Base-by-base conservation (phyloP, 2,888 invertebrate species). In the Agrotis ipsilon region DNA sequence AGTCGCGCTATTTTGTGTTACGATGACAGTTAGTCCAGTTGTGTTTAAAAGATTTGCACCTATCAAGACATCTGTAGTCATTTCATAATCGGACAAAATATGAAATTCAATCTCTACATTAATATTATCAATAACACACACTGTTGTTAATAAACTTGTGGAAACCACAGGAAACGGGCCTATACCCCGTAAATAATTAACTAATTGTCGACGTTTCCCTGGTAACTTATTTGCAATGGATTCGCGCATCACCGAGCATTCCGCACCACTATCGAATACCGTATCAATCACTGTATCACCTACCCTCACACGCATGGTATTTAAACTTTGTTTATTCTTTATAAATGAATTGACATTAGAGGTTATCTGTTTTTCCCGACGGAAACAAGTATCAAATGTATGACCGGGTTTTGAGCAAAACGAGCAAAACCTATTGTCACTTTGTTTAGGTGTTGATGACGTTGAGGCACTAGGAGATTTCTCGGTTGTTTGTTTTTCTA, bases 351-450 rank as follows among this genome's bases (percentile, higher is more conserved):
- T 61, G 1, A 61, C 27, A 61, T 61, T 61, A 7, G 60, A 61
- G n/a, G n/a, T 48, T n/a, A 61, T 64, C 3, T 64, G 63, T 45
- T 64, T 64, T 9, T 64, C 63, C 3, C 63, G 45, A 14, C 63
- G 54, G n/a, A 9, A 64, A 32, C 64, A 64, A 7, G 64, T 55
- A 7, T 64, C 64, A 45, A 64, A 64, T 14, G 64, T 64, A 19
- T 64, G 64, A 19, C 64, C 64, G 1, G 45, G 11, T 45, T 55
- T 64, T 4, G 45, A 64, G 16, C 54, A 63, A 54, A 63, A 64
- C 9, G 51, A 51, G 5, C 62, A 62, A 3, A 39, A 16, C 19
- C 49, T 27, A 27, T 61, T 61, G 19, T 51, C 49, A 11, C 16
- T 51, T 16, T 49, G 49, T 49, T 49, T 61, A 39, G 49, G 27